Percentiles rank a stretch among this genome's conserved stretches.
These are phyloP conservation scores for Drosophila takahashii DNA, from an alignment of 1,140 invertebrate genomes.

Conservation along the genomic window DNA sequence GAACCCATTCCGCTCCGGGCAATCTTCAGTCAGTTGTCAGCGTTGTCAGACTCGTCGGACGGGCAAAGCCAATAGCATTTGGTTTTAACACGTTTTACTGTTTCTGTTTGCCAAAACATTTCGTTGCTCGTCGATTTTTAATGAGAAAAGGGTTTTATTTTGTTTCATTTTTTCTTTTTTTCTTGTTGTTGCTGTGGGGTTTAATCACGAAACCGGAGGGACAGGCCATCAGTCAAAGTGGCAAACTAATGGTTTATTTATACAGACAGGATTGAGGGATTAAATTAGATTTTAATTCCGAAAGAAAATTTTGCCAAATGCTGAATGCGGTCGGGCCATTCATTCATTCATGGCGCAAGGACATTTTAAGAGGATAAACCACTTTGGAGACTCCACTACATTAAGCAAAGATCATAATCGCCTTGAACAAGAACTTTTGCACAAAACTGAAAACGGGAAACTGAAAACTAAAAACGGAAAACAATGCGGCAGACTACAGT, in stretches of 20 bases:
- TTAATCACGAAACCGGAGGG: slow-evolving; percentile 41
- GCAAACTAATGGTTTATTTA: slow-evolving; percentile 54
- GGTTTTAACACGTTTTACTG: slow-evolving; percentile 57
- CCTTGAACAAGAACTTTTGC: slow-evolving; percentile 30
- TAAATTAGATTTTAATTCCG: slow-evolving; percentile 50
- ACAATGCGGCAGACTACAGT: slow-evolving; percentile 22
- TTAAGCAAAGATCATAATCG: slow-evolving; percentile 53
- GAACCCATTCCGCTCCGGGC: slow-evolving; percentile 32
- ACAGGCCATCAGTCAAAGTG: slow-evolving; percentile 56
- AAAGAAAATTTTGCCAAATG: slow-evolving; percentile 42
- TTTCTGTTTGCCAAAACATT: slow-evolving; percentile 53
- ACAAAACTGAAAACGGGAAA: slow-evolving; percentile 23
- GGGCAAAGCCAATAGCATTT: slow-evolving; percentile 49
- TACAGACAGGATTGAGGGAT: slow-evolving; percentile 44
- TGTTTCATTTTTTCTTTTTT: slow-evolving; percentile 10
- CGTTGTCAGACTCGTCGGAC: slow-evolving; percentile 37
- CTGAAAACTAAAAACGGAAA: slow-evolving; percentile 28
- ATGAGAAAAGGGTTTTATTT: slow-evolving; percentile 60
- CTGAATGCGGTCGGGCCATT: slow-evolving; percentile 34
- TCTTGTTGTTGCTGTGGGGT: slow-evolving; percentile 2
- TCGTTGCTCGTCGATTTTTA: slow-evolving; percentile 52
- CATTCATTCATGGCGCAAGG: slow-evolving; percentile 25
- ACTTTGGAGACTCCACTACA: slow-evolving; percentile 32
- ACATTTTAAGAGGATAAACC: slow-evolving; percentile 44
- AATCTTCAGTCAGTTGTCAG: slow-evolving; percentile 54